Evolutionary conservation across 2,797 vertebrate species (phyloP).

Genomic region (Enteromius fasciolatus): DNA sequence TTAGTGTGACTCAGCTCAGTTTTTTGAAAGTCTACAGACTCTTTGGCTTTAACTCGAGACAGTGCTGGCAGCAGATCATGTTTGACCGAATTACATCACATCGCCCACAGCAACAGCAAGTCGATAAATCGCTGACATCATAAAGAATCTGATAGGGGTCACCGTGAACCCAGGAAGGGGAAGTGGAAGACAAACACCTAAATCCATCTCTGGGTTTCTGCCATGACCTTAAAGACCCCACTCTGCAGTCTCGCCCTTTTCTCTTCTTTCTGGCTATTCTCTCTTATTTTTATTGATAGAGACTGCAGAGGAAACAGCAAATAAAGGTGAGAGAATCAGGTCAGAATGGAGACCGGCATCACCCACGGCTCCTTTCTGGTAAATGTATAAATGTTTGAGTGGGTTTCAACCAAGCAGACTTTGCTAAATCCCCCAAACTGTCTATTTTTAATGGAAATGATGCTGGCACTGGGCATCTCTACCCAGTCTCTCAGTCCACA

Average conservation of each 20-base stretch:
- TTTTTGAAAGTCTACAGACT: background rate
- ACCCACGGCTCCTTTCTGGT: background rate
- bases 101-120: constrained; percentile 60
- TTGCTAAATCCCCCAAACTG: background rate
- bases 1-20: constrained; percentile 13
- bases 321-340: background rate
- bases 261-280: background rate
- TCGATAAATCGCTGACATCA: constrained; percentile 74
- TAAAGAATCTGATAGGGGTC: constrained; percentile 68
- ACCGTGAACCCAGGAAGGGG: constrained; percentile 44
- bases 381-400: background rate
- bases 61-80: constrained; percentile 9
- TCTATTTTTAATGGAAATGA: background rate
- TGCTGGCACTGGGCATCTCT: background rate
- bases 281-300: background rate
- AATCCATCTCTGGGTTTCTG: constrained; percentile 36
- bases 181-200: constrained; percentile 6
- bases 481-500: background rate
- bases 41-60: constrained; percentile 12
- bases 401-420: background rate
- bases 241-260: background rate
- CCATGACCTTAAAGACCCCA: constrained; percentile 27
- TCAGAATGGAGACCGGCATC: background rate
- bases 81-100: constrained; percentile 10
- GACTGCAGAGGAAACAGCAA: constrained; percentile 1